Evolutionary conservation across 2,888 invertebrate genomes (phyloP), one percentile per base, ranked within the genome.

Genomic region (Venustoraphidia nigricollis): DNA sequence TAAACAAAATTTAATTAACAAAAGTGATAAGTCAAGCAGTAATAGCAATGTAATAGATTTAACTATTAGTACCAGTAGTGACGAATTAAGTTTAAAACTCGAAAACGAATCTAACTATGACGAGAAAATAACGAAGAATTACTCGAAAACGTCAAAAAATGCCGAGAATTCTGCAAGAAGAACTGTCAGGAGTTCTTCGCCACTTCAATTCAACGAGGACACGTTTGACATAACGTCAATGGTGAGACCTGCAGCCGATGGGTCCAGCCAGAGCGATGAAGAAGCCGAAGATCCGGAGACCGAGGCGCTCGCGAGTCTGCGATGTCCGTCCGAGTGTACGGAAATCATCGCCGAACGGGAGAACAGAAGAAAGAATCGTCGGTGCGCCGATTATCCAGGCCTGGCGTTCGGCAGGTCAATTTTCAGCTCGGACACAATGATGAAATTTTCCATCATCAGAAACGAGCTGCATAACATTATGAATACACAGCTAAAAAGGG

Each of bases 391-490:
- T 65, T 93, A 93, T 70, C 93, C 92, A 1, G 93, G 93, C 34
- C 69, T 93, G 50, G 91, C 91, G 2, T 90, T 93, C 64, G 91
- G 89, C 46, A 83, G 86, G 57, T 91, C 91, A 53, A 86, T 92
- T 63, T 93, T 93, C 71, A 92, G 91, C 63, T 93, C 94, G 49
- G 94, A 93, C 65, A 94, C 95, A 9, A 84, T 95, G 82, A 94
- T 96, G 87, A 95, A 94, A 73, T 94, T 95, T 70, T 90, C 87
- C 67, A 84, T 96, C 57, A 96, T 96, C 66, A 83, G 85, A 67
- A 95, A 95, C 68, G 96, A 96, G 74, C 78, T 96, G 66, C 93
- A 94, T 75, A 96, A 96, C 73, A 92, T 95, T 67, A 89, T 91
- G 80, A 88, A 91, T 68, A 91, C 91, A 67, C 93, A 94, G 67